Evolutionary conservation across 1,140 invertebrate genomes (phyloP), one percentile per base, ranked within the genome.

Genomic region (Riptortus pedestris): DNA sequence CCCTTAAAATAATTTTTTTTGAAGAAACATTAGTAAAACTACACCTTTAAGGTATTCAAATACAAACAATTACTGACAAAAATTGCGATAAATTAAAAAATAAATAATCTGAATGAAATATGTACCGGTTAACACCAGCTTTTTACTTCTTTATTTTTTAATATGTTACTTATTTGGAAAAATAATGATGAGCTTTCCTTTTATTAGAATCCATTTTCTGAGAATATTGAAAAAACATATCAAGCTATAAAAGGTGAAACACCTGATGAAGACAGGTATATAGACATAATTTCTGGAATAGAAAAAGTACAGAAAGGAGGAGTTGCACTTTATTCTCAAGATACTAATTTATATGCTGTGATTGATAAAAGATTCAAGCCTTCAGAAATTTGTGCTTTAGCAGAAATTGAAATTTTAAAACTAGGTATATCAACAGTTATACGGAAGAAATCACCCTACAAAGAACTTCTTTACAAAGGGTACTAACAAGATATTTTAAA

Each of bases 401-500:
- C 48, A 1, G 62, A 57, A 55, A 38, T 63, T 2, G 52, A 55
- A 22, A 43, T 38, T 18, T 1, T 57, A 24, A 12, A 24, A 26
- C 20, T 12, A 14, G 12, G 18, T 18, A 29, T 29, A 26, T 55
- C 48, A 27, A 57, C 27, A 18, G 18, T 45, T 2, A 51, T 63
- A 2, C 26, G 62, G 29, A 63, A 63, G 48, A 57, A 63, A 58
- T 63, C 52, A 14, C 26, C 47, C 4, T 63, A 31, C 31, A 55
- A 38, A 43, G 62, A 63, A 16, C 48, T 63, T 26, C 7, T 57
- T 7, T 57, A 63, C 51, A 55, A 57, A 18, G 62, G 48, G 62
- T 63, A 31, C 14, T 7, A 24, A 27, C 11, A n/a, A n/a, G n/a
- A n/a, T n/a, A n/a, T n/a, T n/a, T n/a, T n/a, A n/a, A n/a, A n/a